Base-by-base conservation (phyloP, 2,113 vertebrate genomes). In the Mesembrinibis cayennensis region DNA sequence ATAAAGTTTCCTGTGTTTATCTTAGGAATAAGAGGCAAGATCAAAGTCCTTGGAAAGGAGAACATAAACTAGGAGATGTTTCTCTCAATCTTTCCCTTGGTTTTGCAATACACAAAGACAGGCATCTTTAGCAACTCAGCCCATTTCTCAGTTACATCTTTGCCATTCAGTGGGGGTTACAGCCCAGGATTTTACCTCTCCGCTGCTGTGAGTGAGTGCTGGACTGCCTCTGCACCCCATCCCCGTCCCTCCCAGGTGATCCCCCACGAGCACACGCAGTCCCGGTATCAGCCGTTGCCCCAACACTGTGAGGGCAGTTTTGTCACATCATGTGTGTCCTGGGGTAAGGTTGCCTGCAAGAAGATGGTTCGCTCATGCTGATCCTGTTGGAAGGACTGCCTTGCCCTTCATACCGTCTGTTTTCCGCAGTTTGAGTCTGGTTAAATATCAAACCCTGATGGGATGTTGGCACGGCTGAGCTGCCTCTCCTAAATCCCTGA, bases 401-500 rank as follows among this genome's bases (percentile, higher is more conserved):
- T 52, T 76, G 56, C 72, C 78, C 69, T 93, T 91, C 83, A 58
- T 9, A 47, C 63, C 13, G 0, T 83, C 81, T 95, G 83, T 74
- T 93, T 91, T 50, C 42, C 32, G 15, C 73, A 49, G 84, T 59
- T 38, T 52, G 52, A 93, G 14, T 40, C 45, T 61, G 77, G 44
- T 50, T 52, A 44, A 87, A 12, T 40, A 42, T 18, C 87, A 87
- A 53, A 79, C 12, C 78, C 84, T 61, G 56, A 34, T 32, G 49
- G 77, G 89, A 81, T 70, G n/a, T 19, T 94, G 87, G 77, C 87
- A 55, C 55, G 73, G 59, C n/a, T 50, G 29, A 91, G 47, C 81
- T 85, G 81, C 34, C 42, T 47, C 50, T 71, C 73, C 38, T 66
- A 11, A 63, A 40, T 52, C 34, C n/a, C 61, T 56, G 65, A 82